These are phyloP conservation scores for Uropsilus gracilis DNA, from an alignment of 2,113 vertebrate species.

Conservation along the genomic window DNA sequence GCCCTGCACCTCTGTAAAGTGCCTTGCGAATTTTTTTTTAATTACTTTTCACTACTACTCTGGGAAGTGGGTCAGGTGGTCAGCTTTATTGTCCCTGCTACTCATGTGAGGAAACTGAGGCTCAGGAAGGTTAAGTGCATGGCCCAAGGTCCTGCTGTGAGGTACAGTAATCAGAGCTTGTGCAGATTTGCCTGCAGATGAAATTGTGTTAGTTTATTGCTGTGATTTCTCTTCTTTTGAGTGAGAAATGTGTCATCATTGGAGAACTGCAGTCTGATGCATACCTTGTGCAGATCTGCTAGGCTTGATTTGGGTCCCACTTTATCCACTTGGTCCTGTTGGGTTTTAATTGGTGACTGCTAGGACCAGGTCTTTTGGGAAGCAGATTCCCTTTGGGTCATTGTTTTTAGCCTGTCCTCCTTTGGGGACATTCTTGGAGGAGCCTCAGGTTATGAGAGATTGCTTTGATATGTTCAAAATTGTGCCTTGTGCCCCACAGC, in stretches of 20 bases:
- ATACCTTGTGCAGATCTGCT: conserved; percentile 27
- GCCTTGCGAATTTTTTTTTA: conserved; percentile 20
- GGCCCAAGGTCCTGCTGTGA: background rate
- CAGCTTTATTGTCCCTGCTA: conserved; percentile 37
- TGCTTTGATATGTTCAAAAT: conserved; percentile 81
- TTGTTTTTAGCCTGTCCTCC: conserved; percentile 75
- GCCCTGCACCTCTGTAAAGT: conserved; percentile 4
- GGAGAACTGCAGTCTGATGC: conserved; percentile 2
- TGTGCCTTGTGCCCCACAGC: conserved; percentile 80
- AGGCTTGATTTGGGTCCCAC: conserved; percentile 27
- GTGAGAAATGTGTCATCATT: conserved; percentile 29
- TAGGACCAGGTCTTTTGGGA: conserved; percentile 47
- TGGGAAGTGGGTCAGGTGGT: conserved; percentile 32
- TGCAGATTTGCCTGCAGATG: background rate
- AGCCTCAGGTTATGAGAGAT: conserved; percentile 71
- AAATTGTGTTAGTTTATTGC: conserved; percentile 58
- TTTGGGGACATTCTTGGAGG: conserved; percentile 68
- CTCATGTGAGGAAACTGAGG: conserved; percentile 51
- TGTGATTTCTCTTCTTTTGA: conserved; percentile 60
- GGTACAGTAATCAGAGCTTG: background rate
- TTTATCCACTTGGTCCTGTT: conserved; percentile 56
- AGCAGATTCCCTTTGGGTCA: conserved; percentile 69
- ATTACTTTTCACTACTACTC: conserved; percentile 15
- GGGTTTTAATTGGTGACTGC: conserved; percentile 72
- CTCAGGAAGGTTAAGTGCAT: background rate